These are phyloP conservation scores for Proteles cristata DNA, from an alignment of 2,113 vertebrate genomes.

Conservation along the genomic window DNA sequence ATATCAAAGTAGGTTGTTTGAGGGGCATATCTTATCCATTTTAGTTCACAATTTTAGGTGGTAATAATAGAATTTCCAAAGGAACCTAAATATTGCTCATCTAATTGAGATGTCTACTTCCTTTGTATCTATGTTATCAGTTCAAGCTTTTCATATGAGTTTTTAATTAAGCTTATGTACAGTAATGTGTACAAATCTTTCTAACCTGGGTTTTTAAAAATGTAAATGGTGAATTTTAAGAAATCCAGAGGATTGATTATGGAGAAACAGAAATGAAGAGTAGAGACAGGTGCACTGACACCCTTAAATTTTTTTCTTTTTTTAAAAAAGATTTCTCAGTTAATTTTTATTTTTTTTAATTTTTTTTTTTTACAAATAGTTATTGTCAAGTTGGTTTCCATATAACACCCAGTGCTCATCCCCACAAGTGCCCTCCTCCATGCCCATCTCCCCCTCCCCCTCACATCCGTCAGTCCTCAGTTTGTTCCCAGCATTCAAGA, in stretches of 20 bases:
- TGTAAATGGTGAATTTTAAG: neutral
- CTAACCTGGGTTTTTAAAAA: neutral
- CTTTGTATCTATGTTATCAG: neutral
- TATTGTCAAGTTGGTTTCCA: too few species aligned
- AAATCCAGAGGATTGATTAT: neutral
- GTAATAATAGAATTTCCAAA: conserved; percentile 60
- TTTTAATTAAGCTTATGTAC: neutral
- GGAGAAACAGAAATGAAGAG: neutral
- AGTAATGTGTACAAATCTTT: neutral
- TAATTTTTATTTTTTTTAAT: too few species aligned
- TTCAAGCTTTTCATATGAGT: neutral
- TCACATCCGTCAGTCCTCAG: too few species aligned
- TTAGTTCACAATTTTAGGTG: conserved; percentile 65
- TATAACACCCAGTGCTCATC: too few species aligned
- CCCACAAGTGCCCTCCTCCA: too few species aligned
- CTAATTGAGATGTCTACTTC: neutral
- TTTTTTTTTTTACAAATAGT: too few species aligned
- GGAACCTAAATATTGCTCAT: conserved; percentile 68
- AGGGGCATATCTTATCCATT: conserved; percentile 75
- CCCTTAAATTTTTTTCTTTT: too few species aligned
- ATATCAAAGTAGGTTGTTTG: conserved; percentile 76
- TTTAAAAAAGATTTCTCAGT: too few species aligned
- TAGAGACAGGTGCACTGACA: neutral
- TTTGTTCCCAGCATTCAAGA: too few species aligned
- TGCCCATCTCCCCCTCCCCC: too few species aligned